A percentile compares a stretch with the other conserved stretches of the same genome.
These are phyloP conservation scores for Sturnus vulgaris DNA, from an alignment of 2,113 vertebrate species.

Conservation along the genomic window DNA sequence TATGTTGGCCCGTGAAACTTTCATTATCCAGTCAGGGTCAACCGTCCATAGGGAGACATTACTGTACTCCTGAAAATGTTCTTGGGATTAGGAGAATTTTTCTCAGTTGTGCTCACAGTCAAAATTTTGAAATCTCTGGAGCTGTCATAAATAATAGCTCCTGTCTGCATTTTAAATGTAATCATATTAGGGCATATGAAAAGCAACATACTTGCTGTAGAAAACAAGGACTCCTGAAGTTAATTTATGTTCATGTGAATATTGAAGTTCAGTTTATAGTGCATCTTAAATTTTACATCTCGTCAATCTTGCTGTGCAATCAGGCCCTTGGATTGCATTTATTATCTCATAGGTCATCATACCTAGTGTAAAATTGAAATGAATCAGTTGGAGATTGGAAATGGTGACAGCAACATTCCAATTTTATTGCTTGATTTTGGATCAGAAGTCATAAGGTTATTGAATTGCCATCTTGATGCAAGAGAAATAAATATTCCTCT, in stretches of 20 bases:
- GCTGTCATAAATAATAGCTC: not conserved
- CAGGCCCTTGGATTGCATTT: not conserved
- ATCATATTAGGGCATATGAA: not conserved
- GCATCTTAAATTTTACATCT: not conserved
- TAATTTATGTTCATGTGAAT: not conserved
- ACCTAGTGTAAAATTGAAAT: not conserved
- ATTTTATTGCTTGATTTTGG: not conserved
- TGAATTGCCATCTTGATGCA: not conserved
- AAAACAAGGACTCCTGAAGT: not conserved
- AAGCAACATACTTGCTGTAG: not conserved
- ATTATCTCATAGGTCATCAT: not conserved
- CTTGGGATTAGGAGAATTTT: not conserved
- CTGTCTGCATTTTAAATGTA: not conserved
- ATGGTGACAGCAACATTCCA: not conserved
- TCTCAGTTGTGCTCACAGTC: not conserved
- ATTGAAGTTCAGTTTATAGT: not conserved
- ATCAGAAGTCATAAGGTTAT: not conserved
- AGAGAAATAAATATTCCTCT: not conserved
- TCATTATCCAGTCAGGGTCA: not conserved
- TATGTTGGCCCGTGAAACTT: not conserved
- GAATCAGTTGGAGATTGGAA: not conserved
- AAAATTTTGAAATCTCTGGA: not conserved
- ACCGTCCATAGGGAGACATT: not conserved
- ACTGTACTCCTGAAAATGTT: not conserved
- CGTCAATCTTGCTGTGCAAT: not conserved